Conservation (phyloP, 1,140 invertebrate genomes). For the Mercenaria mercenaria region DNA sequence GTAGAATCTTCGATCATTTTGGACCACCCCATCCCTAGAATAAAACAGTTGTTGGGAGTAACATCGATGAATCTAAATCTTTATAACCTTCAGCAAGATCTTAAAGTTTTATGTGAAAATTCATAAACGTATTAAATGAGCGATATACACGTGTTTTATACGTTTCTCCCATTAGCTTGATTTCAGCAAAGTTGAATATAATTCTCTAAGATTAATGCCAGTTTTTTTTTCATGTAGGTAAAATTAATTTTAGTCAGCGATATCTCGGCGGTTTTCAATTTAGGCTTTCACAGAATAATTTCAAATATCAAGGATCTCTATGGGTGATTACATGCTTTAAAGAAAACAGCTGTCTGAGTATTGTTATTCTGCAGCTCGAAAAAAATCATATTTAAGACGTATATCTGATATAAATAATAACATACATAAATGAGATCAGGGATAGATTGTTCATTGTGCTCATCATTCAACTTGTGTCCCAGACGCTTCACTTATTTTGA, state of each 20-base stretch:
- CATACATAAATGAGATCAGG: too few species aligned
- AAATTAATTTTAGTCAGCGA: background rate
- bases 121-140: background rate
- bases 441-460: too few species aligned
- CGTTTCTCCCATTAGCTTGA: background rate
- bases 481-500: too few species aligned
- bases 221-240: background rate
- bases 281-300: too few species aligned
- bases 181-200: background rate
- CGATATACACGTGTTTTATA: conserved; percentile 5
- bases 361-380: too few species aligned
- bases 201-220: background rate
- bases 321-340: too few species aligned
- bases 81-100: background rate
- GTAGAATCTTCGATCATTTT: background rate
- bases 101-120: conserved; percentile 17
- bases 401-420: too few species aligned
- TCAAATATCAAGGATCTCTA: too few species aligned
- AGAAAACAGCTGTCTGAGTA: too few species aligned
- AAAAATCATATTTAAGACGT: too few species aligned
- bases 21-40: background rate
- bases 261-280: too few species aligned
- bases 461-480: too few species aligned
- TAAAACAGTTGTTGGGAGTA: background rate
- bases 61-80: background rate